These are phyloP conservation scores for Acleris laterana DNA, from an alignment of 2,888 invertebrate genomes.

Conservation along the genomic window DNA sequence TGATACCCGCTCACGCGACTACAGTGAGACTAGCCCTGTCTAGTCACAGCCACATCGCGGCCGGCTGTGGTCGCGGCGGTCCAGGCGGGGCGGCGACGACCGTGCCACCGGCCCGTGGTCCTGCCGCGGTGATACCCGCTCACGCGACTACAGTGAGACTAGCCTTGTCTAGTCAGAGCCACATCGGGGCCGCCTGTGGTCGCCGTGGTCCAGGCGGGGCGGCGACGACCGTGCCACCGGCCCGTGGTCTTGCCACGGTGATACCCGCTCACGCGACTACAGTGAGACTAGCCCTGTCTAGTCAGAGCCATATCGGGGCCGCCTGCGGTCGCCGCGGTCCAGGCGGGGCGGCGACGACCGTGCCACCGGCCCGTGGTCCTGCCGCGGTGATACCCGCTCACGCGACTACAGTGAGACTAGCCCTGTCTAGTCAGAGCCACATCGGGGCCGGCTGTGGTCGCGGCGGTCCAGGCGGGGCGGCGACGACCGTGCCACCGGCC, in stretches of 20 bases:
- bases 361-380: constrained; percentile 78
- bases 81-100: constrained; percentile 76
- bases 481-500: constrained; percentile 78
- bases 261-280: constrained; percentile 34
- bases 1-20: constrained; percentile 38
- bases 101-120: constrained; percentile 79
- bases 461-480: constrained; percentile 70
- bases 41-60: constrained; percentile 22
- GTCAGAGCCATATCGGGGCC: constrained; percentile 26
- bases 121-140: constrained; percentile 54
- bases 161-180: constrained; percentile 7
- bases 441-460: constrained; percentile 31
- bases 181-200: constrained; percentile 29
- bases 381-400: constrained; percentile 52
- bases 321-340: constrained; percentile 45
- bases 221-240: constrained; percentile 79
- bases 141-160: constrained; percentile 18
- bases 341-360: constrained; percentile 78
- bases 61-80: constrained; percentile 42
- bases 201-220: constrained; percentile 65
- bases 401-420: constrained; percentile 41
- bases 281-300: neutral
- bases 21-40: neutral
- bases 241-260: constrained; percentile 74
- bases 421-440: neutral